Base-by-base conservation (phyloP, 2,113 vertebrate genomes). In the Pelusios castaneus region DNA sequence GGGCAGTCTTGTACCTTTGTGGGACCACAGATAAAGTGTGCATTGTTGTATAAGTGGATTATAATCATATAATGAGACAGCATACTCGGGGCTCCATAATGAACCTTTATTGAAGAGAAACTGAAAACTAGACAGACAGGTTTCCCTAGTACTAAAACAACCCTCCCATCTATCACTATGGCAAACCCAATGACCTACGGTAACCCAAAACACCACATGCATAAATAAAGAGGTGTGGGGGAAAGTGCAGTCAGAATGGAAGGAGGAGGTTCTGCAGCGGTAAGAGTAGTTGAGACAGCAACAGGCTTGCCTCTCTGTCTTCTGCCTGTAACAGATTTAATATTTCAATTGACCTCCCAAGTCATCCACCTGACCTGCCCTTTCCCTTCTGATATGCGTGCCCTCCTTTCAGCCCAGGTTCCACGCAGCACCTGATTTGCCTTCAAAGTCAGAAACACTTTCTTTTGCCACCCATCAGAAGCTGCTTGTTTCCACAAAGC, bases 301-400 rank as follows among this genome's bases (percentile, higher is more conserved):
- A 2, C 0, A 0, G 9, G 0, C 1, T 0, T 17, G 25, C 31
- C 21, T n/a, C 90, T 38, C 8, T 56, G 54, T 3, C 58, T 78
- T n/a, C 60, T 73, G 34, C 51, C 24, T 13, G 3, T 3, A 29
- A n/a, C 17, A 82, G 0, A 0, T 77, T 83, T 63, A 10, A 56
- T 84, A 7, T 41, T 88, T 41, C 41, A 55, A 27, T 6, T 14
- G 51, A 49, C 52, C 41, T 80, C 54, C 52, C 41, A 63, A 22
- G 51, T 38, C 24, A 70, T n/a, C 45, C 58, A 41, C 29, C 34
- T 60, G 49, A 45, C 51, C 76, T 56, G 73, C 31, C 38, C 52
- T 14, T 29, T 29, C 12, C 83, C 45, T 73, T 47, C 45, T 43
- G 34, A 22, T 89, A 45, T 52, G 16, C 84, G 91, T 52, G 16